Evolutionary conservation across 2,888 invertebrate species (phyloP).

Genomic region (Drosophila leonis): DNA sequence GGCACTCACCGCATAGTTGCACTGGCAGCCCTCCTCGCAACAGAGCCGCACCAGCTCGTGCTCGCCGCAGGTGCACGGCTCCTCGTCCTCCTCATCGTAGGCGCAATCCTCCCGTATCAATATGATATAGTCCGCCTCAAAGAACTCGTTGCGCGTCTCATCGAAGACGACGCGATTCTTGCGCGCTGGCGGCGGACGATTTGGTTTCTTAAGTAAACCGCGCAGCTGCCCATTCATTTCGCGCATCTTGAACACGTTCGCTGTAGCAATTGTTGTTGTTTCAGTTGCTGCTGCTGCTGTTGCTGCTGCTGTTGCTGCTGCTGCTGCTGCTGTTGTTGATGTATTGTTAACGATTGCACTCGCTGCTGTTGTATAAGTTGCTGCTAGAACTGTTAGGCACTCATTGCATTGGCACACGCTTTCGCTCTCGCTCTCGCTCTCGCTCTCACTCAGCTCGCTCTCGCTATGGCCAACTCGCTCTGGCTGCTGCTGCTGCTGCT

Average conservation of each 20-base stretch:
- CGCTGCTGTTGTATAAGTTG: slow-evolving; percentile 19
- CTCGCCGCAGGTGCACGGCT: slow-evolving; percentile 91
- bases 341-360: slow-evolving; percentile 29
- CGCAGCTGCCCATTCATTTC: slow-evolving; percentile 85
- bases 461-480: slow-evolving; percentile 13
- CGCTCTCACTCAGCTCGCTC: slow-evolving; percentile 28
- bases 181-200: slow-evolving; percentile 88
- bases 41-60: slow-evolving; percentile 89
- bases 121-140: slow-evolving; percentile 96
- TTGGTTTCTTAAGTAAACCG: slow-evolving; percentile 90
- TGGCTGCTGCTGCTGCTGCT: slow-evolving; percentile 53
- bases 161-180: slow-evolving; percentile 94
- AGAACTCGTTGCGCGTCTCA: slow-evolving; percentile 95
- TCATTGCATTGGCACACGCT: slow-evolving; percentile 66
- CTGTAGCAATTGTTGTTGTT: slow-evolving; percentile 6
- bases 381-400: slow-evolving; percentile 47
- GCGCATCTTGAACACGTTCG: slow-evolving; percentile 80
- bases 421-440: slow-evolving; percentile 29
- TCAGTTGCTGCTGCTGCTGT: slow-evolving; percentile 11
- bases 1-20: slow-evolving; percentile 85
- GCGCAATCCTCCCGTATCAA: slow-evolving; percentile 95
- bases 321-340: slow-evolving; percentile 4
- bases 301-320: slow-evolving; percentile 7
- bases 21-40: slow-evolving; percentile 90
- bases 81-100: slow-evolving; percentile 92